Evolutionary conservation across 37 sponge, comb jelly and placozoan genomes (phyloP).

Genomic region (Theonella swinhoei): DNA sequence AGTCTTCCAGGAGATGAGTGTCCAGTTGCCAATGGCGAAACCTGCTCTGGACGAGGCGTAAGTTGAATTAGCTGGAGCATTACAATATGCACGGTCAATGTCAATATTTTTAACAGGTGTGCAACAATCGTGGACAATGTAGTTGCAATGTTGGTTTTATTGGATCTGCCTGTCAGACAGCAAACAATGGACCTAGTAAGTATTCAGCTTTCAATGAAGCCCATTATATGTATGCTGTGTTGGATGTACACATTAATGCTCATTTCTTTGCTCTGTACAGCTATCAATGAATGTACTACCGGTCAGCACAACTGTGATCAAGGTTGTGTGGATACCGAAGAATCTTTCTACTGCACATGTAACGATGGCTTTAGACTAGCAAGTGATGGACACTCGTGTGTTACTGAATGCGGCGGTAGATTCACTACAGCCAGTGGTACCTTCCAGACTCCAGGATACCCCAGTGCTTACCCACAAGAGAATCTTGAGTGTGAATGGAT

Average conservation of each 20-base stretch:
- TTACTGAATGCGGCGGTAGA: background rate
- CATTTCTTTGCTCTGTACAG: background rate
- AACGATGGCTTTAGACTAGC: slow-evolving; percentile 13
- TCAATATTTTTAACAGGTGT: background rate
- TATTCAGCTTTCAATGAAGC: too few relatives aligned
- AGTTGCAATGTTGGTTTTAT: background rate
- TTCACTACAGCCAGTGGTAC: slow-evolving; percentile 12
- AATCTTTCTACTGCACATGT: slow-evolving; percentile 47
- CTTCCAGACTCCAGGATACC: slow-evolving; percentile 50
- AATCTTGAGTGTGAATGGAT: background rate
- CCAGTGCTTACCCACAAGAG: background rate
- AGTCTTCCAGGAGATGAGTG: background rate
- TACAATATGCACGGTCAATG: too few relatives aligned
- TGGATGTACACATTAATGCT: too few relatives aligned
- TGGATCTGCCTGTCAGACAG: background rate
- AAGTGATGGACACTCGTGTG: slow-evolving; percentile 4
- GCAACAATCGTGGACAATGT: slow-evolving; percentile 5
- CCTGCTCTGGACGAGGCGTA: slow-evolving; percentile 8
- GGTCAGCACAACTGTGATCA: slow-evolving; percentile 29
- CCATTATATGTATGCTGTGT: too few relatives aligned
- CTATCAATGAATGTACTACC: slow-evolving; percentile 34
- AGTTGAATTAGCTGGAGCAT: too few relatives aligned
- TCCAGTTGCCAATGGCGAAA: background rate
- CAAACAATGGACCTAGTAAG: background rate
- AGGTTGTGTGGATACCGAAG: slow-evolving; percentile 16